phyloP scores from a whole-genome alignment of 2,113 vertebrate genomes.

The Nanorana parkeri region DNA sequence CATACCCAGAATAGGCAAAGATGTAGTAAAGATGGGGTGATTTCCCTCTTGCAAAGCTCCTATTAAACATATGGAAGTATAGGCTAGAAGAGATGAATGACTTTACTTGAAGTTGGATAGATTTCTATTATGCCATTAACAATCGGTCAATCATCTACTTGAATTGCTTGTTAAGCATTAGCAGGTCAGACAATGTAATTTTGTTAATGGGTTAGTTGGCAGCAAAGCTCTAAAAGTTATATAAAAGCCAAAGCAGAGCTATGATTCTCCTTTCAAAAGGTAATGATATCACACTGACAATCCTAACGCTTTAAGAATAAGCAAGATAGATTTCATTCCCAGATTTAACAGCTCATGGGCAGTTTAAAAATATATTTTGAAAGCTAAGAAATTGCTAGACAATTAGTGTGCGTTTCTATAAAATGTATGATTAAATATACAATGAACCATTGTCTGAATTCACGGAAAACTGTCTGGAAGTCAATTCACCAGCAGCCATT shows the following conservation, averaged over 20 bases:
- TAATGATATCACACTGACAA: slow-evolving; percentile 20
- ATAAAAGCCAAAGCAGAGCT: slow-evolving; percentile 2
- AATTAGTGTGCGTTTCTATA: slow-evolving; percentile 2
- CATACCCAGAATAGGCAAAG: too few relatives aligned
- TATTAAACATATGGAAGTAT: neutral
- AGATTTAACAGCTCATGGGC: neutral
- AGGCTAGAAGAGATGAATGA: neutral
- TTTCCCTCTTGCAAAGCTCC: neutral
- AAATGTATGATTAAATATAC: slow-evolving; percentile 20
- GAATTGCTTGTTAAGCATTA: slow-evolving; percentile 51
- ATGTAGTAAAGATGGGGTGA: neutral
- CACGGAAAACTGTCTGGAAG: too few relatives aligned
- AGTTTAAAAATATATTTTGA: slow-evolving; percentile 30
- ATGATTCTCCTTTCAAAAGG: slow-evolving; percentile 13
- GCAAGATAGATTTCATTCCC: slow-evolving; percentile 19
- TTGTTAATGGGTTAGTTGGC: slow-evolving; percentile 42
- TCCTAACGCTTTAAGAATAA: neutral
- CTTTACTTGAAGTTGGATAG: slow-evolving; percentile 3
- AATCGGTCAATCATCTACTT: slow-evolving; percentile 39
- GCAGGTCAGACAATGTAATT: slow-evolving; percentile 38
- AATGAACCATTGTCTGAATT: neutral
- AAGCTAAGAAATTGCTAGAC: neutral
- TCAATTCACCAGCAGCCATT: too few relatives aligned
- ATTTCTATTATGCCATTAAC: slow-evolving; percentile 22
- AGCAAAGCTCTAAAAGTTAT: slow-evolving; percentile 30